phyloP scores from a whole-genome alignment of 2,888 invertebrate species.

The Lycocerus yunnanus region DNA sequence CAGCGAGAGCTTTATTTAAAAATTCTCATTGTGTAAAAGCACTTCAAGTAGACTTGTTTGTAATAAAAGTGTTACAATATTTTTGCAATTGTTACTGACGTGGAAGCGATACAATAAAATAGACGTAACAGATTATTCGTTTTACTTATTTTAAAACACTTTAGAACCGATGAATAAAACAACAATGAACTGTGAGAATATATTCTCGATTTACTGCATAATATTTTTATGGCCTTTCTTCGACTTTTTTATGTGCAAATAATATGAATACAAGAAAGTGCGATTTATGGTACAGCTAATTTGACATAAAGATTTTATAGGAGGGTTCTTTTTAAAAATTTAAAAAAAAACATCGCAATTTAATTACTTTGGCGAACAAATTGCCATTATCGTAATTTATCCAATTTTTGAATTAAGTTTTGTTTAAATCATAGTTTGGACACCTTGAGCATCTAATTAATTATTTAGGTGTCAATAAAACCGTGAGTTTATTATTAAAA shows the following conservation, averaged over 20 bases:
- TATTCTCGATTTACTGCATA: background rate
- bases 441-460: background rate
- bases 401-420: background rate
- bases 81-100: background rate
- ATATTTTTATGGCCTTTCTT: background rate
- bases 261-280: background rate
- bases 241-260: background rate
- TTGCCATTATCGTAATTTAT: background rate
- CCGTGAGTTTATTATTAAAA: background rate
- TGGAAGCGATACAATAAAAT: background rate
- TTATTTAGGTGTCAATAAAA: background rate
- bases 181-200: background rate
- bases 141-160: background rate
- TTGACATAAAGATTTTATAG: background rate
- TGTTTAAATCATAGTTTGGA: background rate
- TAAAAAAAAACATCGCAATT: background rate
- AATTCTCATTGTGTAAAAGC: background rate
- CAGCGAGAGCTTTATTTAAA: background rate
- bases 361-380: background rate
- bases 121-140: background rate
- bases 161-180: background rate
- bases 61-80: background rate
- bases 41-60: background rate
- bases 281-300: background rate
- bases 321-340: no score